Percentiles rank a stretch among this genome's conserved stretches.
Conservation (phyloP, 2,797 vertebrate species). For the Serranus cabrilla region DNA sequence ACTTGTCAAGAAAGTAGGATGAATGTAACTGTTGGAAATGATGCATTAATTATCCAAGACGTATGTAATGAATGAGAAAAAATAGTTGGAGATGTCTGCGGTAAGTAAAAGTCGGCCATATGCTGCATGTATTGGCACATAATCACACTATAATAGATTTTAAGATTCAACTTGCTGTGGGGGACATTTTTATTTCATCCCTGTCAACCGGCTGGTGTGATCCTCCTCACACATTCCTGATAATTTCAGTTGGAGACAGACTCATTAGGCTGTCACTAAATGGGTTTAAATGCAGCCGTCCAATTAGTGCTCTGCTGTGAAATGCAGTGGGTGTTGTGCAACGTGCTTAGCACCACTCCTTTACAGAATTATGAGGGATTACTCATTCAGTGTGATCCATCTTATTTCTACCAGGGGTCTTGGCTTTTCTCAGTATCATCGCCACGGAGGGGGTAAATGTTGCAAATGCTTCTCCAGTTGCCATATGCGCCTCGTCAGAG, state of each 20-base stretch:
- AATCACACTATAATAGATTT: slow-evolving; percentile 63
- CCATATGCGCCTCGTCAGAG: slow-evolving; percentile 78
- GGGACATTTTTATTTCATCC: slow-evolving; percentile 67
- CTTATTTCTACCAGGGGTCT: slow-evolving; percentile 85
- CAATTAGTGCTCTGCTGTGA: slow-evolving; percentile 87
- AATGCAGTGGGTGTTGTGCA: slow-evolving; percentile 82
- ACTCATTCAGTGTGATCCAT: slow-evolving; percentile 85
- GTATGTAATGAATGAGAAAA: slow-evolving; percentile 4
- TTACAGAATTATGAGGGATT: slow-evolving; percentile 86
- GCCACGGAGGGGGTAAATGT: slow-evolving; percentile 78
- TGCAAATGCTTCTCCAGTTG: slow-evolving; percentile 76
- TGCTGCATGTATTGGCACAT: slow-evolving; percentile 35
- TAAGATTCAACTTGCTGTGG: slow-evolving; percentile 58
- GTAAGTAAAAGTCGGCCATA: slow-evolving; percentile 50
- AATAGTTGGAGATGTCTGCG: slow-evolving; percentile 8
- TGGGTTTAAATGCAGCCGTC: slow-evolving; percentile 85
- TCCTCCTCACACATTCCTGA: slow-evolving; percentile 76
- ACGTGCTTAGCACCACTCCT: slow-evolving; percentile 80
- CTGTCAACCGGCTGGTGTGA: slow-evolving; percentile 74
- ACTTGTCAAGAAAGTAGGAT: slow-evolving; percentile 8
- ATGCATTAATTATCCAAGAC: slow-evolving; percentile 36
- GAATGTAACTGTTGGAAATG: slow-evolving; percentile 19
- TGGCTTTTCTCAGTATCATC: slow-evolving; percentile 80
- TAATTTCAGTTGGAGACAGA: slow-evolving; percentile 77
- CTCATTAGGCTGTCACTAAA: slow-evolving; percentile 87